phyloP scores from a whole-genome alignment of 2,888 invertebrate genomes.

The Allophyes oxyacanthae region DNA sequence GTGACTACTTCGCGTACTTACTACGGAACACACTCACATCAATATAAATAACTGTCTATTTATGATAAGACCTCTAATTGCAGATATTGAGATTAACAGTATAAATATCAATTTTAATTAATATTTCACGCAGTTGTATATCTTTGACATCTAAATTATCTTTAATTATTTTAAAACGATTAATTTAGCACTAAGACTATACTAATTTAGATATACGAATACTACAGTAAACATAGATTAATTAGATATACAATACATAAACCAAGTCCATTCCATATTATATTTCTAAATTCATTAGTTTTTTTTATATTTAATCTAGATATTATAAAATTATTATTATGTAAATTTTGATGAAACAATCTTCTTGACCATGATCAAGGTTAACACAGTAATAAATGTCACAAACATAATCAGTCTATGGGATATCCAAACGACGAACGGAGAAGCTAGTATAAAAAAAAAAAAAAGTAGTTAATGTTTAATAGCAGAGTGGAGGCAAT shows the following conservation, averaged over 20 bases:
- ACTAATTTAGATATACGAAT: background rate
- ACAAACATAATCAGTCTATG: background rate
- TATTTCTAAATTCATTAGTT: background rate
- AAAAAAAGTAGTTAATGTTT: constrained; percentile 67
- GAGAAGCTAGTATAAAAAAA: constrained; percentile 39
- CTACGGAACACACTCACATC: constrained; percentile 66
- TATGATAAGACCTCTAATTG: constrained; percentile 14
- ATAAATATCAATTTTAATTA: too few relatives aligned
- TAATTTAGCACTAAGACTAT: constrained; percentile 8
- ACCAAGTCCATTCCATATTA: background rate
- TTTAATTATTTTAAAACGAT: background rate
- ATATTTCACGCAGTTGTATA: too few relatives aligned
- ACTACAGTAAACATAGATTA: background rate
- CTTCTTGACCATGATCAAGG: constrained; percentile 37
- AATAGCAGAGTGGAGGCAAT: constrained; percentile 64
- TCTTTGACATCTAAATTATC: too few relatives aligned
- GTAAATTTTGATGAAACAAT: background rate
- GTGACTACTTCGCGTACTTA: constrained; percentile 76
- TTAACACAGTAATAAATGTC: constrained; percentile 15
- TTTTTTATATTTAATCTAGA: constrained; percentile 14
- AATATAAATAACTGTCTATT: constrained; percentile 36
- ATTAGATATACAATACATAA: constrained; percentile 11
- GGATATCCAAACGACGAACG: background rate
- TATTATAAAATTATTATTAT: constrained; percentile 4
- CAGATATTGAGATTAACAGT: too few relatives aligned